Evolutionary conservation across 2,113 vertebrate genomes (phyloP).

Genomic region (Odocoileus hemionus): DNA sequence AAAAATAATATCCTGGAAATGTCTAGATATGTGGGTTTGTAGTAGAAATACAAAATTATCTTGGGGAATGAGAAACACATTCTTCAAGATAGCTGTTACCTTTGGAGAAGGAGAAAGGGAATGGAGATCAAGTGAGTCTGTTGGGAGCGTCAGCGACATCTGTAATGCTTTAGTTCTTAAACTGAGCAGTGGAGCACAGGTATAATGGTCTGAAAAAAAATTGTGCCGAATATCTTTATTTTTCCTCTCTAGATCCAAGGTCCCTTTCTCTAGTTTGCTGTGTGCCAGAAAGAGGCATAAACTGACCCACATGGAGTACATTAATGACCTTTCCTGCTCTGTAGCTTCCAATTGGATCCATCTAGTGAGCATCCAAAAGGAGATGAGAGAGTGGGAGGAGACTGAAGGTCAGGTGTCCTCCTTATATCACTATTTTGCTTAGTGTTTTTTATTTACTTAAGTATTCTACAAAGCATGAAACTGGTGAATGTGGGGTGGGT

Average conservation of each 20-base stretch:
- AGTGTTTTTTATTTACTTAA: slow-evolving; percentile 18
- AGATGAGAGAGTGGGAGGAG: background rate
- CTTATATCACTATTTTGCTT: background rate
- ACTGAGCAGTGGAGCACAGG: background rate
- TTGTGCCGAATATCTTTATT: background rate
- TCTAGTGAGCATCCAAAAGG: background rate
- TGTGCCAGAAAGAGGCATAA: background rate
- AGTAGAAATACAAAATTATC: background rate
- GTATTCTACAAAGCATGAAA: background rate
- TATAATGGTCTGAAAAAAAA: background rate
- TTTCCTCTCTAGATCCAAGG: background rate
- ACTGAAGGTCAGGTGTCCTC: background rate
- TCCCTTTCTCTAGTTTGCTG: background rate
- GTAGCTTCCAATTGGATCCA: background rate
- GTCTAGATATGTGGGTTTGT: background rate
- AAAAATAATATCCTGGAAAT: background rate
- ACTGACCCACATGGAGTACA: background rate
- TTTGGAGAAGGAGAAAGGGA: background rate
- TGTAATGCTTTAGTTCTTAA: background rate
- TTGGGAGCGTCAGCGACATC: background rate
- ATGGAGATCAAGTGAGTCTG: background rate
- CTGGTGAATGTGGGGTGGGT: background rate
- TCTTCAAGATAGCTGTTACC: background rate
- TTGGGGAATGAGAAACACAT: background rate
- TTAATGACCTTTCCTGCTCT: background rate